Evolutionary conservation across 2,888 invertebrate species (phyloP).

Genomic region (Palloptera scutellata): DNA sequence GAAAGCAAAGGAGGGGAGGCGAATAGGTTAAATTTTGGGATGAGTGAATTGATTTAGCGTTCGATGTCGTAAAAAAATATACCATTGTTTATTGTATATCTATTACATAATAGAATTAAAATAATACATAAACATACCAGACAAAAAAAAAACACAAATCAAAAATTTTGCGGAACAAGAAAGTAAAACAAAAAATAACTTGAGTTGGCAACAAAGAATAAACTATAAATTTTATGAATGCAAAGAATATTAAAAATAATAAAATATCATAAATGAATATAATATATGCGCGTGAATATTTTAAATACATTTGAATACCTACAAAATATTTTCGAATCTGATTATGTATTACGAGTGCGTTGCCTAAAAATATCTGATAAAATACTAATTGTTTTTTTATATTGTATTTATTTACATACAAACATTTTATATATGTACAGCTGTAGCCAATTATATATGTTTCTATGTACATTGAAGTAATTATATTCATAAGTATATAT

Average conservation of each 20-base stretch:
- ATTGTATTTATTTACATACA: too few relatives aligned
- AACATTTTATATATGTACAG: too few relatives aligned
- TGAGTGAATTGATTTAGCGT: neutral
- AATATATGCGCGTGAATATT: neutral
- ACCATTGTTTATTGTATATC: too few relatives aligned
- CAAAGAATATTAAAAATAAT: neutral
- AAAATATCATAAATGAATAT: neutral
- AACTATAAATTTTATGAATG: too few relatives aligned
- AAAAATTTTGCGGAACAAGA: too few relatives aligned
- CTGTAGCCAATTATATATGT: too few relatives aligned
- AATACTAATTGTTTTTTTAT: neutral
- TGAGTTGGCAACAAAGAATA: neutral
- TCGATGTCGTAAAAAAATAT: neutral
- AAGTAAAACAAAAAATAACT: neutral
- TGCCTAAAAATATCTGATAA: neutral
- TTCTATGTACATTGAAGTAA: too few relatives aligned
- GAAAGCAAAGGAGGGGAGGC: too few relatives aligned
- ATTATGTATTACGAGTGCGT: conserved; percentile 20
- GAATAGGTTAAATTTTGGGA: neutral
- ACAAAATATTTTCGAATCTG: conserved; percentile 1
- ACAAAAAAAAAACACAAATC: neutral
- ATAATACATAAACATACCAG: neutral
- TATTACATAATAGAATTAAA: too few relatives aligned
- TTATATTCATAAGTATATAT: too few relatives aligned
- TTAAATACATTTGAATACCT: neutral